Percentiles rank a stretch among this genome's conserved stretches.
Conservation (phyloP, 2,113 vertebrate genomes). For the Polypterus senegalus region DNA sequence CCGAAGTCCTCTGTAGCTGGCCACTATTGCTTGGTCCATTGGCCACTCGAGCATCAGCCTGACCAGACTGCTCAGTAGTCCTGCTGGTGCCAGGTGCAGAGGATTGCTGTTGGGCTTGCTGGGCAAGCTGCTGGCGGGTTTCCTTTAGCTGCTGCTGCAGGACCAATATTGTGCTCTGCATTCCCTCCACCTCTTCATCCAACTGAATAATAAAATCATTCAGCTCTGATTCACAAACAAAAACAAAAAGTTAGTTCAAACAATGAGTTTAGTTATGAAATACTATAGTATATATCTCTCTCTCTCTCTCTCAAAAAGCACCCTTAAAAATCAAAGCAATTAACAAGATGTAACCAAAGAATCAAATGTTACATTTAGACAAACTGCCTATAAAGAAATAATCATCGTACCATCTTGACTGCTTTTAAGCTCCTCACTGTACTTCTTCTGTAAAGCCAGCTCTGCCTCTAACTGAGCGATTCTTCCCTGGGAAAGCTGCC, state of each 20-base stretch:
- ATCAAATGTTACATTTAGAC: too few species aligned
- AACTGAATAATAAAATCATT: slow-evolving; percentile 99
- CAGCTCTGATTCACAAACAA: slow-evolving; percentile 63
- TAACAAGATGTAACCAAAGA: neutral
- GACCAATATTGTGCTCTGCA: slow-evolving; percentile 98
- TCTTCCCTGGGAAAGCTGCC: slow-evolving; percentile 96
- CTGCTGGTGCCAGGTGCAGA: slow-evolving; percentile 63
- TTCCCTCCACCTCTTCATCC: slow-evolving; percentile 96
- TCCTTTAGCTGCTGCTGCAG: slow-evolving; percentile 94
- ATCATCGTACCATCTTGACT: slow-evolving; percentile 91
- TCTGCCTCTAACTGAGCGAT: slow-evolving; percentile 98
- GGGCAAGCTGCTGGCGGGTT: slow-evolving; percentile 73
- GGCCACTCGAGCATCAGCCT: slow-evolving; percentile 69
- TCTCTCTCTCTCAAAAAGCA: neutral
- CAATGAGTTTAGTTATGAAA: neutral
- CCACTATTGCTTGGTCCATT: slow-evolving; percentile 90
- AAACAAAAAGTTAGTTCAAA: slow-evolving; percentile 19
- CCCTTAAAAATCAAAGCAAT: neutral
- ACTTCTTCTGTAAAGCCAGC: slow-evolving; percentile 97
- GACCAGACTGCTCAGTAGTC: slow-evolving; percentile 67
- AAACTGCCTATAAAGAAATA: neutral
- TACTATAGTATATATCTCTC: too few species aligned
- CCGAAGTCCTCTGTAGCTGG: slow-evolving; percentile 74
- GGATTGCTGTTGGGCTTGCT: slow-evolving; percentile 58
- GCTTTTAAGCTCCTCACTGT: slow-evolving; percentile 98